Percentiles rank a stretch among this genome's conserved stretches.
Conservation (phyloP, 1,140 invertebrate genomes). For the Anoplophora glabripennis region DNA sequence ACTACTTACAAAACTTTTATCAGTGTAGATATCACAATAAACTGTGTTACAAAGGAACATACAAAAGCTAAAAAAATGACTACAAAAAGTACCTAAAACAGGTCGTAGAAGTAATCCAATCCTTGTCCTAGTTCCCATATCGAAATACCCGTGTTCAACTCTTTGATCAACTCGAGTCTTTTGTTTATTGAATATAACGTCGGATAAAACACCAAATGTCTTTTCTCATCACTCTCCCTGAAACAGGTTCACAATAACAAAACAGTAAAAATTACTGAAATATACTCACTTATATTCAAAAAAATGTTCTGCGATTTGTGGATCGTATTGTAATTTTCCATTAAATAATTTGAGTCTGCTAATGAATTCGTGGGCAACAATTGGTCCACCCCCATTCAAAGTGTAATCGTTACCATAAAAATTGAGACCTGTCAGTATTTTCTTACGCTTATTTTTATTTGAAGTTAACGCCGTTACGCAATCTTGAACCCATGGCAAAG, state of each 20-base stretch:
- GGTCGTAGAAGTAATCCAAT: slow-evolving; percentile 91
- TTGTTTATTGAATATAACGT: slow-evolving; percentile 80
- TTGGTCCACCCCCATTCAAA: slow-evolving; percentile 70
- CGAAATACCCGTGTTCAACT: slow-evolving; percentile 79
- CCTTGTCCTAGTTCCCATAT: slow-evolving; percentile 97
- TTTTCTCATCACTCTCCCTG: slow-evolving; percentile 37
- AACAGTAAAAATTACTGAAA: neutral
- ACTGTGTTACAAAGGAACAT: neutral
- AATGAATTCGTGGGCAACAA: slow-evolving; percentile 76
- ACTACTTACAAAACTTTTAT: too few species aligned
- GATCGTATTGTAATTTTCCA: slow-evolving; percentile 73
- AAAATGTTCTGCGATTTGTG: slow-evolving; percentile 77
- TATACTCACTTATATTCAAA: slow-evolving; percentile 77
- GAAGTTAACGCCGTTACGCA: slow-evolving; percentile 74
- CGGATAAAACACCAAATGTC: slow-evolving; percentile 83
- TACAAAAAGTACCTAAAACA: slow-evolving; percentile 61
- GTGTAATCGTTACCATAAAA: slow-evolving; percentile 92
- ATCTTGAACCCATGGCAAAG: slow-evolving; percentile 75
- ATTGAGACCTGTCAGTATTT: slow-evolving; percentile 88
- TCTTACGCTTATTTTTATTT: slow-evolving; percentile 60
- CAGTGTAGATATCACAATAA: too few species aligned
- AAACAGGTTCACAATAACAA: too few species aligned
- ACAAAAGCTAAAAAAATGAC: too few species aligned
- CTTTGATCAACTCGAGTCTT: slow-evolving; percentile 74
- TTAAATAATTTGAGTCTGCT: slow-evolving; percentile 64